Percentiles rank a stretch among this genome's conserved stretches.
phyloP scores from a whole-genome alignment of 2,113 vertebrate genomes.

The Phylloscopus trochiloides region DNA sequence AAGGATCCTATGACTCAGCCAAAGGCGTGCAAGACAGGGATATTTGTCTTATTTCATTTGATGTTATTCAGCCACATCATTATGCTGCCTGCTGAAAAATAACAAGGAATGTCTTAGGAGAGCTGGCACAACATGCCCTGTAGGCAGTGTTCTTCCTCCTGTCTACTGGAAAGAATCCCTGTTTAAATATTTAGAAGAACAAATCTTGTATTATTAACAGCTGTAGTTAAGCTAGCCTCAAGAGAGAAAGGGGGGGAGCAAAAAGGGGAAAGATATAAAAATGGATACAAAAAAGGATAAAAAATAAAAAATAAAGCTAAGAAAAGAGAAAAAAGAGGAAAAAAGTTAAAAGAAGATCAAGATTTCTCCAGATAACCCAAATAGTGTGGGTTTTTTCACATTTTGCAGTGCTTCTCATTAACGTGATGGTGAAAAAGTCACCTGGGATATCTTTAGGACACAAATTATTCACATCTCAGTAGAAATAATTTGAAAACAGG shows the following conservation, averaged over 20 bases:
- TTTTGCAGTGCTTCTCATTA: not conserved
- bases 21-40: not conserved
- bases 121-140: slow-evolving; percentile 25
- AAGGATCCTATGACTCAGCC: slow-evolving; percentile 42
- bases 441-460: not conserved
- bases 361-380: not conserved
- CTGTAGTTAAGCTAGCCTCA: not conserved
- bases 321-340: rapidly evolving
- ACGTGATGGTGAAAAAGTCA: not conserved
- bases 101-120: slow-evolving; percentile 41
- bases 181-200: slow-evolving; percentile 62
- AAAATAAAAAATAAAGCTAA: not conserved
- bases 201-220: slow-evolving; percentile 46
- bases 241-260: not conserved
- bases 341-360: not conserved
- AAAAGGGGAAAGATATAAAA: not conserved
- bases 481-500: not conserved
- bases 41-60: slow-evolving; percentile 57
- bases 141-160: slow-evolving; percentile 42
- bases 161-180: slow-evolving; percentile 59
- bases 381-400: not conserved
- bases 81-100: slow-evolving; percentile 47
- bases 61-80: slow-evolving; percentile 53
- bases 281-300: not conserved
- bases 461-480: not conserved